These are phyloP conservation scores for Anthonomus grandis DNA, from an alignment of 1,140 invertebrate genomes.

Conservation along the genomic window DNA sequence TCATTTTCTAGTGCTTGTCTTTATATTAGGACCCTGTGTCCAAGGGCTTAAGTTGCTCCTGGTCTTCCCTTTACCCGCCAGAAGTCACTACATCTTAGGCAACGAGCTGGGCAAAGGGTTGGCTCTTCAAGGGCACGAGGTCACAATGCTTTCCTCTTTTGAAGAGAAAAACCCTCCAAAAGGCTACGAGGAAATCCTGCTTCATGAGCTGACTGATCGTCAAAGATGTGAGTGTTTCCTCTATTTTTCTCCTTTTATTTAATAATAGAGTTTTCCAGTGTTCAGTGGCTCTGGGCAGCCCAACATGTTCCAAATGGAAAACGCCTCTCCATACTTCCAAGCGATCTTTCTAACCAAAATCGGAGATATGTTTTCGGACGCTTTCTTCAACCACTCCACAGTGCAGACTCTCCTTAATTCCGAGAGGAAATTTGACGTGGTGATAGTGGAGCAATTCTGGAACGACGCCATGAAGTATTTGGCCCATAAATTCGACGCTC, in stretches of 20 bases:
- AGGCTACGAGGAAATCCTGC: slow-evolving; percentile 30
- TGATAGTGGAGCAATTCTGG: slow-evolving; percentile 51
- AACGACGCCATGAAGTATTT: slow-evolving; percentile 50
- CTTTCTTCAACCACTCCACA: slow-evolving; percentile 19
- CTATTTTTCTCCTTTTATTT: not conserved
- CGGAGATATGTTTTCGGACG: slow-evolving; percentile 34
- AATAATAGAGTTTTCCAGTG: not conserved
- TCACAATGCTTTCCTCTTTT: slow-evolving; percentile 56
- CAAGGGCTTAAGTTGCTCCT: slow-evolving; percentile 17
- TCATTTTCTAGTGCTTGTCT: slow-evolving; percentile 19
- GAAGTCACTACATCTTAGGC: slow-evolving; percentile 58
- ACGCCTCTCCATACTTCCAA: slow-evolving; percentile 44
- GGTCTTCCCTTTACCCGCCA: slow-evolving; percentile 16
- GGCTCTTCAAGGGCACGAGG: slow-evolving; percentile 55
- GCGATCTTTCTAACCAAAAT: not conserved
- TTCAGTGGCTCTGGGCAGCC: not conserved
- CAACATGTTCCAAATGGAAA: slow-evolving; percentile 14
- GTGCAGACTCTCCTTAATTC: slow-evolving; percentile 30
- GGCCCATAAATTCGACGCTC: slow-evolving; percentile 46
- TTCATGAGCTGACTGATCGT: not conserved
- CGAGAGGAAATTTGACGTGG: slow-evolving; percentile 50
- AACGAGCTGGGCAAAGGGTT: slow-evolving; percentile 54
- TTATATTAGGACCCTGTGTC: slow-evolving; percentile 37
- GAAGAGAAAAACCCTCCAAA: slow-evolving; percentile 48
- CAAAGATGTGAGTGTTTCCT: not conserved